A percentile compares a stretch with the other conserved stretches of the same genome.
Conservation (phyloP, 2,888 invertebrate genomes). For the Drosophila tanythrix region DNA sequence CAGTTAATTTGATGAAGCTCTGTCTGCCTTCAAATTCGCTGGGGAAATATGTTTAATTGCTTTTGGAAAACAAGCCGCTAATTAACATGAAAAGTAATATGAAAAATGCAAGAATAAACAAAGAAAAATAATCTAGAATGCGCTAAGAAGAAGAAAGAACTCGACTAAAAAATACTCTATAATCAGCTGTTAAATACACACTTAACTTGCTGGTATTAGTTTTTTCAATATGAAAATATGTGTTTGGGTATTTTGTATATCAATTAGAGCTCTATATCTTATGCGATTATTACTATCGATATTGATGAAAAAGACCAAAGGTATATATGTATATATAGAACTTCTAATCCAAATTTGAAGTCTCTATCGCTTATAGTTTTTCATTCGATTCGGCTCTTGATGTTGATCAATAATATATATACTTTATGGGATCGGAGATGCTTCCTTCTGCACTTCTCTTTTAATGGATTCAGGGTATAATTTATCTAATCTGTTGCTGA, state of each 20-base stretch:
- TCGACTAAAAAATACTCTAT: neutral
- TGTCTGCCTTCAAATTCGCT: constrained; percentile 7
- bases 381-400: neutral
- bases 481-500: neutral
- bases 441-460: neutral
- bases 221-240: no score
- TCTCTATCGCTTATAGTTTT: neutral
- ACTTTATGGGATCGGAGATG: neutral
- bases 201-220: neutral
- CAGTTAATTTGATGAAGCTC: constrained; percentile 11
- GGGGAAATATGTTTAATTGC: constrained; percentile 9
- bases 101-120: neutral
- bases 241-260: no score
- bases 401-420: neutral
- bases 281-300: neutral
- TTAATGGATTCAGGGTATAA: neutral
- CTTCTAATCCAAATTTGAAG: no score
- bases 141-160: neutral
- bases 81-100: neutral
- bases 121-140: neutral
- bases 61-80: neutral
- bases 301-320: neutral
- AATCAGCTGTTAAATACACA: neutral
- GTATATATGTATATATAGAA: neutral
- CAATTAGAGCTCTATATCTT: neutral